Evolutionary conservation across 2,113 vertebrate species (phyloP).

Genomic region (Sula dactylatra): DNA sequence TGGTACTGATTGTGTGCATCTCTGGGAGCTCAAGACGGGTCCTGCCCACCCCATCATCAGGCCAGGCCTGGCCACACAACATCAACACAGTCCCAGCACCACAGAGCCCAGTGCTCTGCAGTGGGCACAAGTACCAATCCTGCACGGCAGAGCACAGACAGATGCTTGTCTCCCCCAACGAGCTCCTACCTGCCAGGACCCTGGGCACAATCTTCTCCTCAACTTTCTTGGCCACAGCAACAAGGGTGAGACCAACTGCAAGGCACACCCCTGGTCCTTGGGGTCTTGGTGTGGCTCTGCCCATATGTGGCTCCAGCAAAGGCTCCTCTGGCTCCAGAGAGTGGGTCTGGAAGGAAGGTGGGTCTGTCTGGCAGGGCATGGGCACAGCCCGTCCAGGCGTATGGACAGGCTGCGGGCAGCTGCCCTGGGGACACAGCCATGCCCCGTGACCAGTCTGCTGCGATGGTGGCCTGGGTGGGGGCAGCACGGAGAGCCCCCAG

Average conservation of each 20-base stretch:
- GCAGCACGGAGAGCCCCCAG: not conserved
- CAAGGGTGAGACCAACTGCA: not conserved
- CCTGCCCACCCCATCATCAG: not conserved
- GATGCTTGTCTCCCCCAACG: fast-evolving
- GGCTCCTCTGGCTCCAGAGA: not conserved
- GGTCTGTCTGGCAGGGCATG: not conserved
- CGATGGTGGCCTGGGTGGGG: not conserved
- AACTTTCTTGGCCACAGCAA: not conserved
- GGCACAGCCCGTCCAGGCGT: not conserved
- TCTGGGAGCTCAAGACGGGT: not conserved
- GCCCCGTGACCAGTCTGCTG: not conserved
- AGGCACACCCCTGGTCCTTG: not conserved
- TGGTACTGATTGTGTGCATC: fast-evolving
- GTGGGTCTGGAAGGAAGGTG: fast-evolving
- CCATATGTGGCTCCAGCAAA: not conserved
- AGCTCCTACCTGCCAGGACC: not conserved
- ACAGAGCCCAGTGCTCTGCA: not conserved
- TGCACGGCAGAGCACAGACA: fast-evolving
- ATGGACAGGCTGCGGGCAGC: not conserved
- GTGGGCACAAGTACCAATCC: not conserved
- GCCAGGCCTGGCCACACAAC: not conserved
- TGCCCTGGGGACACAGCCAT: not conserved
- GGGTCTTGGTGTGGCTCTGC: not conserved
- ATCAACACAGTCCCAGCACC: not conserved
- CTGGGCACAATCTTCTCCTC: not conserved